Conservation (phyloP, 2,113 vertebrate species). For the Emydura subglobosa region DNA sequence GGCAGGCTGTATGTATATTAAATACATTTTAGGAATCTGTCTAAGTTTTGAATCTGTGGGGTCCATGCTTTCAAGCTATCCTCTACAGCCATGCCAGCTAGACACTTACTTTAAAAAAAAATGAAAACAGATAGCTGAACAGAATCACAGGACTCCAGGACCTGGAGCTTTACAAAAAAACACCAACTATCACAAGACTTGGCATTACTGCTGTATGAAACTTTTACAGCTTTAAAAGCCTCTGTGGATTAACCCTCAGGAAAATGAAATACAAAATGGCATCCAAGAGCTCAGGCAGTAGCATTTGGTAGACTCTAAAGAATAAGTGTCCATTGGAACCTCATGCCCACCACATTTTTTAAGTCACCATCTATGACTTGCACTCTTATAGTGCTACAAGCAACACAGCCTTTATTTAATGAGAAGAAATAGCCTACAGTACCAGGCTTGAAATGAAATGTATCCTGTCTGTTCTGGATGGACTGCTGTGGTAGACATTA, state of each 20-base stretch:
- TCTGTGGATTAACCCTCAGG: constrained; percentile 30
- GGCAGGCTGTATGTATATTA: neutral
- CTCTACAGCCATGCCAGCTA: neutral
- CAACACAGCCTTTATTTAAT: constrained; percentile 69
- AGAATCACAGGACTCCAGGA: neutral
- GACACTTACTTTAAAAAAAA: neutral
- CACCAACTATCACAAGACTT: constrained; percentile 10
- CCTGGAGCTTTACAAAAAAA: neutral
- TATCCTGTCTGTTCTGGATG: constrained; percentile 51
- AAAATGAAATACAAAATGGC: constrained; percentile 48
- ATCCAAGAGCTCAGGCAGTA: constrained; percentile 27
- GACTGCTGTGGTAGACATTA: constrained; percentile 55
- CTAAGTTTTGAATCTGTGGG: neutral
- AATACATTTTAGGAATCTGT: neutral
- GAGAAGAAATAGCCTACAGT: constrained; percentile 55
- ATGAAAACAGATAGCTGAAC: neutral
- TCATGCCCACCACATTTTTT: constrained; percentile 49
- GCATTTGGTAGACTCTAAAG: neutral
- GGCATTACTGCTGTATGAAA: constrained; percentile 6
- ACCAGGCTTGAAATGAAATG: constrained; percentile 37
- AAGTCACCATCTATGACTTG: constrained; percentile 43
- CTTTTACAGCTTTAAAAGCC: constrained; percentile 26
- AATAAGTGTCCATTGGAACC: constrained; percentile 21
- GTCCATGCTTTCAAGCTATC: neutral
- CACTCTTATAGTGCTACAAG: constrained; percentile 41